Conservation (phyloP, 1,140 invertebrate species). For the Drosophila nikananu region DNA sequence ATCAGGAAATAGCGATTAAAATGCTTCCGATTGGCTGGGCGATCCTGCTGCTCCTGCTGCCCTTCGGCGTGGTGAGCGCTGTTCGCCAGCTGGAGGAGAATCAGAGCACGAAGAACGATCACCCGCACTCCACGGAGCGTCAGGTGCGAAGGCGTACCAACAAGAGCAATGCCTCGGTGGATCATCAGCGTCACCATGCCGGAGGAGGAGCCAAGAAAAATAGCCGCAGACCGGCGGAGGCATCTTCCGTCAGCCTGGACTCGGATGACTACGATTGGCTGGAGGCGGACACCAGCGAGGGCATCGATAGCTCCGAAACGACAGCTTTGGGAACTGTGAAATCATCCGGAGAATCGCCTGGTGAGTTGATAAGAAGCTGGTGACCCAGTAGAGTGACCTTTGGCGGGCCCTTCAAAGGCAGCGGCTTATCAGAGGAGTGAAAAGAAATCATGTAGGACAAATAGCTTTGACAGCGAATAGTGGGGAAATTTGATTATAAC, state of each 20-base stretch:
- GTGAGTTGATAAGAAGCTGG: conserved; percentile 57
- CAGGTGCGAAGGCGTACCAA: conserved; percentile 39
- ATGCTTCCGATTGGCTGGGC: conserved; percentile 54
- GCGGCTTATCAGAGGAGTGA: conserved; percentile 26
- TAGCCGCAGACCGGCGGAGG: conserved; percentile 10
- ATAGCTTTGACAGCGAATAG: background rate
- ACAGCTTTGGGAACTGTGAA: conserved; percentile 28
- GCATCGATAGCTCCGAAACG: conserved; percentile 23
- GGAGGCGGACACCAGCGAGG: conserved; percentile 57
- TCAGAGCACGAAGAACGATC: conserved; percentile 47
- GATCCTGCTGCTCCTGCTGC: conserved; percentile 34
- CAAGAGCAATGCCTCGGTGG: conserved; percentile 43
- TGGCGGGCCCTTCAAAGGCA: conserved; percentile 46
- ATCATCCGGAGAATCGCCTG: conserved; percentile 43
- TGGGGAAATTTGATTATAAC: background rate
- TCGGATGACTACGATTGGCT: conserved; percentile 62
- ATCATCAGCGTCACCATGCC: conserved; percentile 29
- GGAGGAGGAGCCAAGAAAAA: conserved; percentile 10
- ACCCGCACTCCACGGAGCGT: conserved; percentile 24
- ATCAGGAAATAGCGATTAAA: conserved; percentile 26
- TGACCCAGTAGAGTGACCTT: conserved; percentile 26
- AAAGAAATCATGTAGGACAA: background rate
- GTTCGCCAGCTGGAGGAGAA: conserved; percentile 52
- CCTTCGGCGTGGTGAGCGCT: conserved; percentile 26
- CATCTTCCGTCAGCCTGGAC: conserved; percentile 13